These are phyloP conservation scores for Troides aeacus DNA, from an alignment of 2,888 invertebrate species.

Conservation along the genomic window DNA sequence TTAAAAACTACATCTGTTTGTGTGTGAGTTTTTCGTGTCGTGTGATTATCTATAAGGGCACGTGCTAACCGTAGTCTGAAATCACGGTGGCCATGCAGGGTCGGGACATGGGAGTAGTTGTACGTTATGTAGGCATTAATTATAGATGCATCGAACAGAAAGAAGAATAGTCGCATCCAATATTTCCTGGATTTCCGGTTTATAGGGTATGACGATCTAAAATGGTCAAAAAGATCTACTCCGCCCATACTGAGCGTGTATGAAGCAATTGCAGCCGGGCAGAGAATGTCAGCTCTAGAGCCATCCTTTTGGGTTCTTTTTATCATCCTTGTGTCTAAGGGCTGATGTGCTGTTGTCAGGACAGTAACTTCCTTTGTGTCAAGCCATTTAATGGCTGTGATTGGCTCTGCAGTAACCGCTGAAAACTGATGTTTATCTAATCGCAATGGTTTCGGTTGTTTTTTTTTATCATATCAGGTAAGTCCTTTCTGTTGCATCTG, in stretches of 20 bases:
- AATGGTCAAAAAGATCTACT: slow-evolving; percentile 46
- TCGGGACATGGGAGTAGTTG: slow-evolving; percentile 29
- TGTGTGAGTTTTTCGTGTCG: too few species aligned
- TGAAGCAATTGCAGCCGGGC: too few species aligned
- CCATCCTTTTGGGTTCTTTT: slow-evolving; percentile 48
- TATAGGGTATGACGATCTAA: slow-evolving; percentile 42
- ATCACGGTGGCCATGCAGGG: slow-evolving; percentile 31
- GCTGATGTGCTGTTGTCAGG: slow-evolving; percentile 39
- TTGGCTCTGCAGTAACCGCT: slow-evolving; percentile 39
- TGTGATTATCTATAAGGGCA: slow-evolving; percentile 14
- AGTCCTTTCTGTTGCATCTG: slow-evolving; percentile 26
- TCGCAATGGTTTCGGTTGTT: slow-evolving; percentile 24
- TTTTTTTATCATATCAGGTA: slow-evolving; percentile 1
- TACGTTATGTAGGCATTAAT: slow-evolving; percentile 38
- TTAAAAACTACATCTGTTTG: too few species aligned
- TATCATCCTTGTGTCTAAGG: slow-evolving; percentile 35
- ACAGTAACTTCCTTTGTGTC: slow-evolving; percentile 39
- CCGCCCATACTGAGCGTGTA: too few species aligned
- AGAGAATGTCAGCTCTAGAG: slow-evolving; percentile 30
- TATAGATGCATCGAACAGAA: slow-evolving; percentile 37
- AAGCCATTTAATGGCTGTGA: slow-evolving; percentile 33
- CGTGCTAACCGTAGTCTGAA: slow-evolving; percentile 36
- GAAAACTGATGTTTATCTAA: slow-evolving; percentile 41
- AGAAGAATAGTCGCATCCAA: slow-evolving; percentile 43
- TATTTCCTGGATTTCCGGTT: slow-evolving; percentile 41